phyloP scores from a whole-genome alignment of 2,113 vertebrate species.

The Podilymbus podiceps region DNA sequence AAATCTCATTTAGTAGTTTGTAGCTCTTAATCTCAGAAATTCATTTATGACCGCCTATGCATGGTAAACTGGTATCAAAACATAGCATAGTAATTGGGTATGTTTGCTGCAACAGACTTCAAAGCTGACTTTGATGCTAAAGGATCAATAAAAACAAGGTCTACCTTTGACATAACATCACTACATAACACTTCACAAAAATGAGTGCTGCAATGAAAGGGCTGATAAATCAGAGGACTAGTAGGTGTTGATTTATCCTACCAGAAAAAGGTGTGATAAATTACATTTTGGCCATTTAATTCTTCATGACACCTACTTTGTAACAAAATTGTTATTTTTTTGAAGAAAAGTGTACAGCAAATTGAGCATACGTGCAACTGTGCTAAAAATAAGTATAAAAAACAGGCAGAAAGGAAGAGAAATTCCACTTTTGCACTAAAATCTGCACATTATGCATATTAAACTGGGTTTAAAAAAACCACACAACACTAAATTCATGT shows the following conservation, averaged over 20 bases:
- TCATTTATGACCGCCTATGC: neutral
- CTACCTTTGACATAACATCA: constrained; percentile 22
- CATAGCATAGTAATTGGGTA: neutral
- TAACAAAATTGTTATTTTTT: neutral
- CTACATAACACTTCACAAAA: neutral
- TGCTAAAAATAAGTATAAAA: neutral
- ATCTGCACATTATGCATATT: neutral
- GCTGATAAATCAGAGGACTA: constrained; percentile 19
- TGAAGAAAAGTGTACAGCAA: neutral
- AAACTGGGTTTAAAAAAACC: neutral
- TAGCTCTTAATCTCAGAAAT: neutral
- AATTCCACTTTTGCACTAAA: neutral
- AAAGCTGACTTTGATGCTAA: neutral
- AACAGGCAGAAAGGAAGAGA: constrained; percentile 3
- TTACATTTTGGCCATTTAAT: neutral
- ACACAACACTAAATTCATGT: neutral
- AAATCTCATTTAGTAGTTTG: neutral
- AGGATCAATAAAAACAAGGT: constrained; percentile 25
- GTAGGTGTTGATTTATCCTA: constrained; percentile 18
- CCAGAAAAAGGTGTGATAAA: constrained; percentile 23
- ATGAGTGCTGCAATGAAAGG: neutral
- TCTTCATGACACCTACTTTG: constrained; percentile 23
- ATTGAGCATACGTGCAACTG: neutral
- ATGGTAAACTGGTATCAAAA: neutral
- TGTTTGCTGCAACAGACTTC: neutral